These are phyloP conservation scores for Mastomys coucha DNA, from an alignment of 2,113 vertebrate species.

Conservation along the genomic window DNA sequence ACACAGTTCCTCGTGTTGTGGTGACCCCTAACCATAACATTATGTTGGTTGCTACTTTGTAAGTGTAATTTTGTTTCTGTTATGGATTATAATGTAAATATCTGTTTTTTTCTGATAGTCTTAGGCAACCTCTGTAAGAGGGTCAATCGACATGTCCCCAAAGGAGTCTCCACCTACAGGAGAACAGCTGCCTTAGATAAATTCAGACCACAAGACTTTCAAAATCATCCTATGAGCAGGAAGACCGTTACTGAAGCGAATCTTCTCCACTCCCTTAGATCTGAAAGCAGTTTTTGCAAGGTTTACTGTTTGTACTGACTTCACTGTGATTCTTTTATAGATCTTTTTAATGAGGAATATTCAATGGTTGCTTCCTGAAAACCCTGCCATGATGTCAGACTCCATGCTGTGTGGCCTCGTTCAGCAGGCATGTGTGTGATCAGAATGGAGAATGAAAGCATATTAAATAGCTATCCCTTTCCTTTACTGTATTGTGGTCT, in stretches of 20 bases:
- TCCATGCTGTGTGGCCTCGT: slow-evolving; percentile 55
- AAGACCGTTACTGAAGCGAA: slow-evolving; percentile 43
- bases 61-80: background rate
- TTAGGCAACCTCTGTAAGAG: background rate
- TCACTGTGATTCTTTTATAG: slow-evolving; percentile 80
- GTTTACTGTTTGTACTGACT: slow-evolving; percentile 79
- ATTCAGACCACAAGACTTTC: slow-evolving; percentile 55
- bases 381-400: slow-evolving; percentile 69
- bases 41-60: background rate
- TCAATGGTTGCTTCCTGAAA: slow-evolving; percentile 80
- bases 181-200: slow-evolving; percentile 13
- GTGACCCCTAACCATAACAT: background rate
- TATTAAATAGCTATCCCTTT: slow-evolving; percentile 62
- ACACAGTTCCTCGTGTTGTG: background rate
- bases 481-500: background rate
- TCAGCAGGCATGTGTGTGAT: slow-evolving; percentile 66
- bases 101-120: background rate
- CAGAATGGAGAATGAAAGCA: slow-evolving; percentile 70
- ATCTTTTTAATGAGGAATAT: slow-evolving; percentile 78
- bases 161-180: background rate
- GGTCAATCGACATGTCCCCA: background rate
- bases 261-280: slow-evolving; percentile 55
- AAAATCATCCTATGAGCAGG: background rate
- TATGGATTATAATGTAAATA: background rate
- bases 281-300: slow-evolving; percentile 69